phyloP scores from a whole-genome alignment of 2,113 vertebrate species.

The Rhipidura dahli region DNA sequence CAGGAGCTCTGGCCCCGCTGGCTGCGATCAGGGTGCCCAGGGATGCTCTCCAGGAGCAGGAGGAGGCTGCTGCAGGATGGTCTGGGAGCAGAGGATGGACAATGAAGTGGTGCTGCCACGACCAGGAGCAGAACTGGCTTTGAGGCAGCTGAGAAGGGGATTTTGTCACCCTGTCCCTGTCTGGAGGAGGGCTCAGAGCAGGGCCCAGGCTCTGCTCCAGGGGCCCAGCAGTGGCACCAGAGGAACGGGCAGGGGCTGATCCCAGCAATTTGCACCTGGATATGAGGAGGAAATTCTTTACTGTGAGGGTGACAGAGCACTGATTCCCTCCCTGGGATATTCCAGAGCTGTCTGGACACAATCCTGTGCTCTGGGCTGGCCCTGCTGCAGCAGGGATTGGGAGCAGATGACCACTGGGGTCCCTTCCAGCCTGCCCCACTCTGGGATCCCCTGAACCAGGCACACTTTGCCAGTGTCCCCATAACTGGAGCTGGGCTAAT shows the following conservation, averaged over 20 bases:
- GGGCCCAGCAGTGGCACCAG: background rate
- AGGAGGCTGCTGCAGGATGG: background rate
- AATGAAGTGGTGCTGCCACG: fast-evolving
- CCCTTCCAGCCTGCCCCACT: background rate
- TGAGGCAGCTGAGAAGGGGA: background rate
- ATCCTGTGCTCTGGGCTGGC: background rate
- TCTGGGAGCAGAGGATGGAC: background rate
- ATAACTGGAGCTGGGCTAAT: background rate
- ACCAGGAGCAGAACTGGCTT: background rate
- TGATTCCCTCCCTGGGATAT: background rate
- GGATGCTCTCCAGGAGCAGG: background rate
- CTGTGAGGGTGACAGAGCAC: background rate
- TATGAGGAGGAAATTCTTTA: background rate
- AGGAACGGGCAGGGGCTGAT: background rate
- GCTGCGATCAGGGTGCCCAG: fast-evolving
- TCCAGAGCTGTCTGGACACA: background rate
- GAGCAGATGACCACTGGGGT: background rate
- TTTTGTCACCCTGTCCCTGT: background rate
- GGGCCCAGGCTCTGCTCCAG: background rate
- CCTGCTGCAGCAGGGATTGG: background rate
- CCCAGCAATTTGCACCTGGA: background rate
- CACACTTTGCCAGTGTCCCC: background rate
- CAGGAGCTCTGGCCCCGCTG: background rate
- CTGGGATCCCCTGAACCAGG: background rate
- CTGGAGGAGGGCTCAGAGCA: background rate